Evolutionary conservation across 1,140 invertebrate genomes (phyloP), one percentile per base, ranked within the genome.

Genomic region (Notospermus geniculatus): DNA sequence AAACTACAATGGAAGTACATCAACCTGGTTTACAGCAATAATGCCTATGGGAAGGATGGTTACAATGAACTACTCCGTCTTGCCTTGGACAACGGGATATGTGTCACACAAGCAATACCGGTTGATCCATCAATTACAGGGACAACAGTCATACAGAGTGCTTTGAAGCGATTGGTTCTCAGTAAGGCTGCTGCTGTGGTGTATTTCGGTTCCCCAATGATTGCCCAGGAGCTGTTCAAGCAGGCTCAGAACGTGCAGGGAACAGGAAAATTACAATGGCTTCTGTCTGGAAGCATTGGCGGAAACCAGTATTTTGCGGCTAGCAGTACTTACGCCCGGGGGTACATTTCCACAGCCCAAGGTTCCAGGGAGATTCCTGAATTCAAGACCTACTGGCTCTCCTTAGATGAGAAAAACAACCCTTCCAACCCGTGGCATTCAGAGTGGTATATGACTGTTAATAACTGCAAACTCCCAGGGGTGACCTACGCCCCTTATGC

Each of bases 1-100:
- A 67, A 75, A 28, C 63, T 82, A 2, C 66, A 75, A 1, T 83
- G 82, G 82, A 69, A 76, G 27, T 78, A 77, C 56, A 69, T 83
- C 17, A 66, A 75, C 39, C 55, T 80, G 1, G 74, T 84, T 1
- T 74, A 80, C 57, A 67, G 73, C 2, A 62, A 73, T 13, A 71
- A 72, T 32, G 66, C 62, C 13, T 73, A 77, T 65, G 79, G 78
- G 17, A 55, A 27, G 2, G 66, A 63, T 27, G 66, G 71, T 1
- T 72, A 71, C n/a, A 59, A 76, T 19, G 67, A 75, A 15, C 66
- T 82, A 11, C 66, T 64, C 27, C 59, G 62, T 19, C 60, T 55
- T 50, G 69, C 64, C 28, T 64, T 61, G 41, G 54, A 57, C 4
- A 43, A 53, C 9, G 63, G 63, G 29, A 66, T 74, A 5, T 78